Evolutionary conservation across 2,113 vertebrate species (phyloP), one percentile per base, ranked within the genome.

Genomic region (Cavia porcellus): DNA sequence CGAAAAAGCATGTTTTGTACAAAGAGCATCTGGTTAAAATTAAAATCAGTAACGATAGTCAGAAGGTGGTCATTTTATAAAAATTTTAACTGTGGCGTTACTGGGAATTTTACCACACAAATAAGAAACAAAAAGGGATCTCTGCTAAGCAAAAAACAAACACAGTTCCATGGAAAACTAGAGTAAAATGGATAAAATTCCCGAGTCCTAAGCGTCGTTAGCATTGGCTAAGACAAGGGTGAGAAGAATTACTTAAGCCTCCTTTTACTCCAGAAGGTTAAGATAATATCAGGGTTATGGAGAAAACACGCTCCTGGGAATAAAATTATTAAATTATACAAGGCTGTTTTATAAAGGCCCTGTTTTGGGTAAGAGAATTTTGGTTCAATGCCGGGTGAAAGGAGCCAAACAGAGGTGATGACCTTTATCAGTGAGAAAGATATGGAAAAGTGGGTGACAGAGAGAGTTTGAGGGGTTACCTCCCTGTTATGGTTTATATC

Each of bases 191-290:
- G 86, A 88, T 47, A 25, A 62, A 87, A 50, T 61, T 81, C 84
- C 68, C 87, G 77, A 87, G 47, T 84, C 35, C 61, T 85, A n/a
- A 92, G 52, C 84, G 32, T 45, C 24, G 59, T 80, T 89, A 64
- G 62, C 42, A 77, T 74, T 94, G 61, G 47, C n/a, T 89, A 81
- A 86, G 7, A 74, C 19, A 25, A 50, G 4, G 2, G 20, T 82
- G 17, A 28, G 62, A 89, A 82, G 6, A 94, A 79, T 61, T 91
- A 88, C 42, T 25, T 25, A 86, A n/a, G 55, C 30, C 19, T 89
- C 82, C 86, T 82, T 38, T 93, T 14, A 30, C 30, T 89, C 45
- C n/a, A 91, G 42, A 81, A 93, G 32, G 9, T 92, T 82, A 80
- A 62, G 45, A 94, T 45, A 91, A 32, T 35, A 8, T 24, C 30